A percentile compares a stretch with the other conserved stretches of the same genome.
Conservation (phyloP, 2,113 vertebrate species). For the Chaetorhynchus papuensis region DNA sequence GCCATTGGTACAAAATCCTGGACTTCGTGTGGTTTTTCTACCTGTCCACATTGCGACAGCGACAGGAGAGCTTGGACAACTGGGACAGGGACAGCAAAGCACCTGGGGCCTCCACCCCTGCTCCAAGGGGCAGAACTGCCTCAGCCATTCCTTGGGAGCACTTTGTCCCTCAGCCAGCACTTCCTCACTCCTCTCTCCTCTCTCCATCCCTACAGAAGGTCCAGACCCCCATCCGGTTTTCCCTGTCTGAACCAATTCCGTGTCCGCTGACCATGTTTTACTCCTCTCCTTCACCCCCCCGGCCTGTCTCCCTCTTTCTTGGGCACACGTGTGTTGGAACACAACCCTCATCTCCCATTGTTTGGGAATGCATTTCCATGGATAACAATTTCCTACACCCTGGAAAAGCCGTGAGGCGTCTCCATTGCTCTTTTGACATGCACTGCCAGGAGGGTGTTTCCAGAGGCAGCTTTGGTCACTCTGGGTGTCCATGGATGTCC, state of each 20-base stretch:
- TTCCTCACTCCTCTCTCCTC: not conserved
- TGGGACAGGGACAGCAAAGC: not conserved
- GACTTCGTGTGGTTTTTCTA: too few species aligned
- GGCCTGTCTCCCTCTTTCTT: not conserved
- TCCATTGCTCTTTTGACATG: not conserved
- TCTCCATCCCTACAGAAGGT: not conserved
- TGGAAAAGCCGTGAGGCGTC: not conserved
- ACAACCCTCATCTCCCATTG: accelerated
- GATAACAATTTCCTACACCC: not conserved
- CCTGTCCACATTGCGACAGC: too few species aligned
- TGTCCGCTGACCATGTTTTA: accelerated
- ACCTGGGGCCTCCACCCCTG: accelerated
- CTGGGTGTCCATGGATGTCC: accelerated
- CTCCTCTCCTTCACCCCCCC: not conserved
- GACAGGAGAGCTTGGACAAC: not conserved
- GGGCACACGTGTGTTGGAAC: accelerated
- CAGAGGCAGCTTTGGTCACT: not conserved
- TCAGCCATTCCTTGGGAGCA: accelerated
- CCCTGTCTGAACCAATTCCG: not conserved
- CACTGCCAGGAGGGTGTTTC: not conserved
- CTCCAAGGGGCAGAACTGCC: not conserved
- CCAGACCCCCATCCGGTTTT: not conserved
- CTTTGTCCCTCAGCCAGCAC: not conserved
- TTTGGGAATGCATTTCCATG: not conserved
- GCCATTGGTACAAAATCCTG: too few species aligned